Conservation (phyloP, 30 jellyfish, hydroid and myxozoan genomes). For the Aurelia aurita complex sp. Pacific region DNA sequence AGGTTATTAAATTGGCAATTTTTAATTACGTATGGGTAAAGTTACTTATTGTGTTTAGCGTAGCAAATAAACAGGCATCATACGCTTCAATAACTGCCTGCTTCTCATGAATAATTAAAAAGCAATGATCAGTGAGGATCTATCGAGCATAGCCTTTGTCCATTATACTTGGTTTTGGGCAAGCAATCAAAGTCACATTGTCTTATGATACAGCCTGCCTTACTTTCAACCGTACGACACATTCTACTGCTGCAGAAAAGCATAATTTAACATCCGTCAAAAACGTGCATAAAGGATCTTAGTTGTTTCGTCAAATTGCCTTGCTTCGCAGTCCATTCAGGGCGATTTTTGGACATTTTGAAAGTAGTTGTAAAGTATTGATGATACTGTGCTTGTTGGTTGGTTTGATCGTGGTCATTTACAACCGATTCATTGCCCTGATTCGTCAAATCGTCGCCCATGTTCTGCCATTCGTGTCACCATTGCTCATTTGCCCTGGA, state of each 20-base stretch:
- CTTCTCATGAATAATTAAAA: conserved; percentile 65
- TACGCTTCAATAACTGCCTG: conserved; percentile 83
- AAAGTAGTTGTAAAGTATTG: conserved; percentile 29
- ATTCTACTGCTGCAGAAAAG: too few species aligned
- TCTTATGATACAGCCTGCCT: too few species aligned
- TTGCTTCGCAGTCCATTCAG: too few species aligned
- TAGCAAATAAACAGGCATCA: conserved; percentile 12
- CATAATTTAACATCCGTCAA: too few species aligned
- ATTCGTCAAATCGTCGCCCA: neutral
- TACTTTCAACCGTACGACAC: too few species aligned
- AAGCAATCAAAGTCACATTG: conserved; percentile 47
- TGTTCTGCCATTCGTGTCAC: conserved; percentile 4
- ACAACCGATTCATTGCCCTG: neutral
- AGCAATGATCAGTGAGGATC: conserved; percentile 64
- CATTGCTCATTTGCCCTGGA: conserved; percentile 1
- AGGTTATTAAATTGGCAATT: too few species aligned
- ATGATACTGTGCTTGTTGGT: neutral
- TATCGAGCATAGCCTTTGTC: conserved; percentile 75
- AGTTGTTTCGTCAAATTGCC: too few species aligned
- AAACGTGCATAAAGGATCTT: too few species aligned
- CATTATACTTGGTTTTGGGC: conserved; percentile 59
- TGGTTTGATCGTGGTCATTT: neutral
- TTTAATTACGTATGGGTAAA: too few species aligned
- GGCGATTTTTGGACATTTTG: conserved; percentile 1
- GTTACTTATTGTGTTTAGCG: conserved; percentile 27